Base-by-base conservation (phyloP, 2,113 vertebrate genomes). In the Trichomycterus rosablanca region DNA sequence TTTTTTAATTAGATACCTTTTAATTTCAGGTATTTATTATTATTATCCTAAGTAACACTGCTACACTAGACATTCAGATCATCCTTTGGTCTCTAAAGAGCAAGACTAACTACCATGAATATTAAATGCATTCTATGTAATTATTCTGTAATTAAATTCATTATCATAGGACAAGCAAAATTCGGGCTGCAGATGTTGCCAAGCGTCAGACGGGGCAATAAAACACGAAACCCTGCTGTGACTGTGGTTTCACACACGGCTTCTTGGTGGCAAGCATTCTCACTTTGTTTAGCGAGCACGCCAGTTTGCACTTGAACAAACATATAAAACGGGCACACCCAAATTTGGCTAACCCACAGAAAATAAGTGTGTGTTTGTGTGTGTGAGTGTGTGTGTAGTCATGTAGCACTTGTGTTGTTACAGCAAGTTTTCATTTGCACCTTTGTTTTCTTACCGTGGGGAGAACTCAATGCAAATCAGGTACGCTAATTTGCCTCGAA, bases 271-370 rank as follows among this genome's bases (percentile, higher is more conserved):
- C 23, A 23, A 40, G 30, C 11, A 39, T 48, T 26, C 54, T 5
- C 16, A 26, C 22, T 65, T 65, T 65, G 63, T 52, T 18, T 57
- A 22, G 61, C n/a, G 12, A 23, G 35, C 16, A 35, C 11, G 43
- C 42, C 42, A 14, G 51, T 64, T 62, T 54, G 50, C 50, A 64
- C 61, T 24, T 64, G 30, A 46, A 20, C 30, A 64, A 64, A 64
- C 50, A 54, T 10, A 30, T 32, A 34, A 40, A 65, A 48, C 52
- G 48, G 52, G 22, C 52, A 28, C 52, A 39, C 53, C 53, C 63
- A 65, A 65, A 65, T 65, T 26, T 56, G 62, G 23, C 32, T 12
- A 24, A 19, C 52, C 43, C 43, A 39, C 23, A 23, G 22, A 57
- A 57, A 57, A n/a, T 14, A 12, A 3, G 37, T 34, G 15, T 16